phyloP scores from a whole-genome alignment of 2,888 invertebrate species.

The Conomelus anceps region DNA sequence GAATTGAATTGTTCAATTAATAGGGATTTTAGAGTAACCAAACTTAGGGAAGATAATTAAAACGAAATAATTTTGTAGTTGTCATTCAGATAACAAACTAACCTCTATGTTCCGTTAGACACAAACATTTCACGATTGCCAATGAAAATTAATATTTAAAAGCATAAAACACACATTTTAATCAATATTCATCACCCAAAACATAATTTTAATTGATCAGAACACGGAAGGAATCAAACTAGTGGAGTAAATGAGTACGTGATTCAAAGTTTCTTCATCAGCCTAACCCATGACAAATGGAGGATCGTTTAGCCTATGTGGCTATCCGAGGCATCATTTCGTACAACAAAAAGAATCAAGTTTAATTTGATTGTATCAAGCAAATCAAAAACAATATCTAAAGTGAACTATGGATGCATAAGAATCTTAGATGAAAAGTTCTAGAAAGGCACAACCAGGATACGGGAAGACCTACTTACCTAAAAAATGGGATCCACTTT shows the following conservation, averaged over 20 bases:
- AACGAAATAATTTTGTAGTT: background rate
- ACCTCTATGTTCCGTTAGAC: background rate
- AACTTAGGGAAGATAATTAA: no score
- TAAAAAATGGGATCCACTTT: constrained; percentile 32
- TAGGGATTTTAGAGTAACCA: no score
- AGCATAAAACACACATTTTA: background rate
- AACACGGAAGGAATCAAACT: background rate
- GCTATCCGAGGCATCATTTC: background rate
- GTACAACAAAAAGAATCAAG: background rate
- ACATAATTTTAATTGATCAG: background rate
- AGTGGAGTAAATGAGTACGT: background rate
- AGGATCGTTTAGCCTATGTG: constrained; percentile 4
- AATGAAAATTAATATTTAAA: background rate
- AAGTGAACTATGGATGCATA: background rate
- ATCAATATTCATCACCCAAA: background rate
- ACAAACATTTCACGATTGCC: background rate
- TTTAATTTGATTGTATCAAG: background rate
- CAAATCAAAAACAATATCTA: background rate
- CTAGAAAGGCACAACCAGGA: constrained; percentile 23
- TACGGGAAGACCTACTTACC: constrained; percentile 33
- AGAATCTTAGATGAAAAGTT: background rate
- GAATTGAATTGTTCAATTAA: background rate
- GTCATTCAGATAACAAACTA: background rate
- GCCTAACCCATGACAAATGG: constrained; percentile 13
- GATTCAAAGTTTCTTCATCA: background rate